A percentile compares a stretch with the other conserved stretches of the same genome.
These are phyloP conservation scores for Scaptodrosophila latifasciaeformis DNA, from an alignment of 2,888 invertebrate genomes.

Conservation along the genomic window DNA sequence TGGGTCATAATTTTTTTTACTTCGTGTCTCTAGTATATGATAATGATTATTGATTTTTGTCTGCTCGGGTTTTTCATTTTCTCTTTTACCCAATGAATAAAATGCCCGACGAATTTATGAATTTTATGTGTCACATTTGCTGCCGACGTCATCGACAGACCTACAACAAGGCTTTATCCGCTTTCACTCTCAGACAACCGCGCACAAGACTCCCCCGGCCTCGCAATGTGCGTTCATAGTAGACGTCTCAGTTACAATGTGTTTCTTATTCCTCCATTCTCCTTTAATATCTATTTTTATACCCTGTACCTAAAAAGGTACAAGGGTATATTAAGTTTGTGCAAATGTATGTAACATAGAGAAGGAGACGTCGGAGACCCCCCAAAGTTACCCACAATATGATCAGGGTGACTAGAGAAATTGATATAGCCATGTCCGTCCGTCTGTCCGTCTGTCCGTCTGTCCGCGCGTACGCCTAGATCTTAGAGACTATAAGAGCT, in stretches of 20 bases:
- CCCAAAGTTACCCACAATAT: too few species aligned
- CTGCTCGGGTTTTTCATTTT: slow-evolving; percentile 34
- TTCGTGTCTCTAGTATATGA: slow-evolving; percentile 21
- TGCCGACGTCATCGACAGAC: slow-evolving; percentile 9
- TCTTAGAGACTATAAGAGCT: too few species aligned
- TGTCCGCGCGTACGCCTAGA: slow-evolving; percentile 19
- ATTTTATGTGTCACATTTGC: slow-evolving; percentile 65
- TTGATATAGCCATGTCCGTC: too few species aligned
- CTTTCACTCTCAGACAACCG: slow-evolving; percentile 45
- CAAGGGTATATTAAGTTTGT: too few species aligned
- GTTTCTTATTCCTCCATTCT: slow-evolving; percentile 4
- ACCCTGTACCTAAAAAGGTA: too few species aligned
- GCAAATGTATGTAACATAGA: too few species aligned
- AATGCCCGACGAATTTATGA: slow-evolving; percentile 61
- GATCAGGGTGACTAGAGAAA: too few species aligned
- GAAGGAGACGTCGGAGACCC: too few species aligned
- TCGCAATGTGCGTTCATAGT: slow-evolving; percentile 19
- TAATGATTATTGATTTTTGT: slow-evolving; percentile 57
- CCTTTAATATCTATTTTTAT: background rate
- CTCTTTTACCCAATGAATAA: too few species aligned
- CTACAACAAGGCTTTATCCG: slow-evolving; percentile 27
- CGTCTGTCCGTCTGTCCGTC: too few species aligned
- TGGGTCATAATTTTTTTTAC: slow-evolving; percentile 24
- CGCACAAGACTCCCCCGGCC: slow-evolving; percentile 24
- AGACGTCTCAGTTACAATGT: slow-evolving; percentile 53